Conservation (phyloP, 2,113 vertebrate species). For the Glaucomys volans region DNA sequence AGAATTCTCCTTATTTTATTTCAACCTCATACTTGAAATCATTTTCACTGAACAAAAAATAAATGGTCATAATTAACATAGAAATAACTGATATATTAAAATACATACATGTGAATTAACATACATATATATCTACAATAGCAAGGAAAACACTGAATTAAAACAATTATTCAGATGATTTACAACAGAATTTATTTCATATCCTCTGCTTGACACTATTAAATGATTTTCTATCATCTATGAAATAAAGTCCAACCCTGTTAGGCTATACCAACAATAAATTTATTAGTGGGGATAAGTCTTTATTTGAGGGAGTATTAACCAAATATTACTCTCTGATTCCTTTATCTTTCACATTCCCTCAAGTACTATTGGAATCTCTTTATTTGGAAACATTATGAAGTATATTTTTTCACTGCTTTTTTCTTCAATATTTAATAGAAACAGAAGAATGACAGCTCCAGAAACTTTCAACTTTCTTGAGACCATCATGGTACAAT, state of each 20-base stretch:
- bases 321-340: neutral
- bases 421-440: neutral
- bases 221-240: neutral
- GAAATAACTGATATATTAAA: neutral
- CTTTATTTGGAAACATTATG: neutral
- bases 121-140: neutral
- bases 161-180: neutral
- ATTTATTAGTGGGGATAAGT: neutral
- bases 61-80: neutral
- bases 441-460: neutral
- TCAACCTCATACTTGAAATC: neutral
- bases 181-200: neutral
- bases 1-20: neutral
- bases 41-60: neutral
- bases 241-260: neutral
- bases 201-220: neutral
- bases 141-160: neutral
- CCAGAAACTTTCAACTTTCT: neutral
- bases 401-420: neutral
- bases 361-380: neutral
- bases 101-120: neutral
- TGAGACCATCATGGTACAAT: neutral
- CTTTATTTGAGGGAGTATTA: neutral
- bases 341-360: neutral
- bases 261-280: accelerated